Conservation (phyloP, 2,797 vertebrate species). For the Uromys caudimaculatus region DNA sequence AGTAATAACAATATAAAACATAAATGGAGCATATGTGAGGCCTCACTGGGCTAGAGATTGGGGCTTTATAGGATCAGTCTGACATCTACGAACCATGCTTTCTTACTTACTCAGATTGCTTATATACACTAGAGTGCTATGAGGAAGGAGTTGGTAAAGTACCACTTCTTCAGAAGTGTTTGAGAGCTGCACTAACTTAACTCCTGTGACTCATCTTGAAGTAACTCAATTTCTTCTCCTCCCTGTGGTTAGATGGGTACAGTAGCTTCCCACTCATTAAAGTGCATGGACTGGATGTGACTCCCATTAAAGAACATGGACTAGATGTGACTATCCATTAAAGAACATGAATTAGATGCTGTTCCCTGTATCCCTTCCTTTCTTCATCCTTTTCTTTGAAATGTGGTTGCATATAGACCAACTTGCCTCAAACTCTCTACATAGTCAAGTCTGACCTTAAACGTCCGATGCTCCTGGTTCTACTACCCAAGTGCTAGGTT, state of each 20-base stretch:
- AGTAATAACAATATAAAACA: constrained; percentile 21
- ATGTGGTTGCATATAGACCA: not conserved
- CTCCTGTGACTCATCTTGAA: not conserved
- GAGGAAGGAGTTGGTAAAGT: not conserved
- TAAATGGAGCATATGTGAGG: not conserved
- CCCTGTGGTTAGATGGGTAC: not conserved
- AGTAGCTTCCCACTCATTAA: not conserved
- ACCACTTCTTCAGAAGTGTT: not conserved
- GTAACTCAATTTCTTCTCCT: not conserved
- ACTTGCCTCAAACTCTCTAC: not conserved
- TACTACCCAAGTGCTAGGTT: not conserved
- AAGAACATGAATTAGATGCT: not conserved
- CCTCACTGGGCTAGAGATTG: not conserved
- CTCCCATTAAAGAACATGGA: not conserved
- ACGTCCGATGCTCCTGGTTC: not conserved
- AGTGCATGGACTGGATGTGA: not conserved
- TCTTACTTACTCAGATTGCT: not conserved
- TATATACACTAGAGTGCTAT: not conserved
- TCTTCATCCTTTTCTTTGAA: not conserved
- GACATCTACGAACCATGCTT: not conserved
- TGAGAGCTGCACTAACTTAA: not conserved
- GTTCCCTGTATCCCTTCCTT: not conserved
- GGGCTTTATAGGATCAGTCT: not conserved
- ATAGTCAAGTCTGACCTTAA: not conserved
- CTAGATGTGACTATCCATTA: not conserved